Conservation (phyloP, 2,888 invertebrate species). For the Strigamia maritima region DNA sequence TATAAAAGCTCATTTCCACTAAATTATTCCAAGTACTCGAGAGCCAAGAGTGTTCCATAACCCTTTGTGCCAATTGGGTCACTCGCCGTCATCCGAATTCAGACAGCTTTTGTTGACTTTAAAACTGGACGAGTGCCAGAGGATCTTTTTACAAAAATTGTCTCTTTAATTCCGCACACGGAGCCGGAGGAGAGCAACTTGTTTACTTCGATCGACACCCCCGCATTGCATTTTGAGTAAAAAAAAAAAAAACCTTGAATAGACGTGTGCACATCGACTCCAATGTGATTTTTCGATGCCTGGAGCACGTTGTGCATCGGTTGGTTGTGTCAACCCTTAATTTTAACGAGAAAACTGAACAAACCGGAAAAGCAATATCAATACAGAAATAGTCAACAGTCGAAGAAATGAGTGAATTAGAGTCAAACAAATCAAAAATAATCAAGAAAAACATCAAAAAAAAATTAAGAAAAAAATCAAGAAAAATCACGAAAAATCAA, state of each 20-base stretch:
- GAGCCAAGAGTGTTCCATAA: neutral
- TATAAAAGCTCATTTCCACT: neutral
- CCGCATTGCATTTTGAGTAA: neutral
- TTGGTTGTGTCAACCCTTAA: neutral
- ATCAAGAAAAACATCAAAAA: neutral
- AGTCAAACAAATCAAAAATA: too few relatives aligned
- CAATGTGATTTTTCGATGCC: constrained; percentile 20
- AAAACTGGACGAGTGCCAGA: constrained; percentile 9
- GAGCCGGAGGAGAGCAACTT: neutral
- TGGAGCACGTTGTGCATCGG: neutral
- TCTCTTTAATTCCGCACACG: constrained; percentile 1
- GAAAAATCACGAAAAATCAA: too few relatives aligned
- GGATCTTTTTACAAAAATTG: neutral
- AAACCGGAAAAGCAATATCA: constrained; percentile 2
- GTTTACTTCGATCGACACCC: constrained; percentile 27
- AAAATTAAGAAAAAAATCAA: too few relatives aligned
- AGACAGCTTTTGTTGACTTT: constrained; percentile 9
- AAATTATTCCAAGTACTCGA: neutral
- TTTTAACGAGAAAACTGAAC: constrained; percentile 2
- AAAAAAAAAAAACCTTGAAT: neutral
- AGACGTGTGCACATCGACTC: constrained; percentile 1
- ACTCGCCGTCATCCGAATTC: neutral
- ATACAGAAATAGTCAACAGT: too few relatives aligned
- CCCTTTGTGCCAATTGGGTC: constrained; percentile 8
- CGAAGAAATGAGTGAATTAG: too few relatives aligned